These are phyloP conservation scores for Antechinus flavipes DNA, from an alignment of 2,113 vertebrate species.

Conservation along the genomic window DNA sequence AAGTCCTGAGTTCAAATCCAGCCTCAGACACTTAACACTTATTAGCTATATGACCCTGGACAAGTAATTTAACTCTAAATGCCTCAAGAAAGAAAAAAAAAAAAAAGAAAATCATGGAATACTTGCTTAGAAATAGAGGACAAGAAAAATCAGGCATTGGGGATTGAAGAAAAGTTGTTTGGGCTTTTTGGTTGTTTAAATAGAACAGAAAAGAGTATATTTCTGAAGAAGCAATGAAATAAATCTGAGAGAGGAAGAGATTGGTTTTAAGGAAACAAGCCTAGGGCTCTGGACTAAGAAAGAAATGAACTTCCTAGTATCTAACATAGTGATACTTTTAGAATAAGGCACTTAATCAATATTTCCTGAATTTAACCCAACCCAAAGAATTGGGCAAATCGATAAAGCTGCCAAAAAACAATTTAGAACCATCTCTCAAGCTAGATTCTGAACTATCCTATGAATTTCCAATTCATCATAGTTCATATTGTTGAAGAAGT, in stretches of 20 bases:
- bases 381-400: not conserved
- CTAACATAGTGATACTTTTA: not conserved
- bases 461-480: not conserved
- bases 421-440: not conserved
- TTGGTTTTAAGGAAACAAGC: not conserved
- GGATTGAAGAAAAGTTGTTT: not conserved
- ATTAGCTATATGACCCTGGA: too few relatives aligned
- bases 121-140: not conserved
- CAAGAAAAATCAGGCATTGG: not conserved
- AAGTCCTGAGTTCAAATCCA: too few relatives aligned
- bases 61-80: too few relatives aligned
- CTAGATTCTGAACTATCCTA: not conserved
- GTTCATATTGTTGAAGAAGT: not conserved
- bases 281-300: not conserved
- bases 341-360: not conserved
- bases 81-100: too few relatives aligned
- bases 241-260: not conserved
- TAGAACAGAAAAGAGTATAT: not conserved
- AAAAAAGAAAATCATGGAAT: not conserved
- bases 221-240: not conserved
- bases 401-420: not conserved
- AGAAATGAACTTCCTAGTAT: not conserved
- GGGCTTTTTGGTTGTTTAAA: not conserved
- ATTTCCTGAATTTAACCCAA: not conserved
- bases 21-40: too few relatives aligned